Percentiles rank a stretch among this genome's conserved stretches.
Conservation (phyloP, 2,113 vertebrate genomes). For the Mystacornis crossleyi region DNA sequence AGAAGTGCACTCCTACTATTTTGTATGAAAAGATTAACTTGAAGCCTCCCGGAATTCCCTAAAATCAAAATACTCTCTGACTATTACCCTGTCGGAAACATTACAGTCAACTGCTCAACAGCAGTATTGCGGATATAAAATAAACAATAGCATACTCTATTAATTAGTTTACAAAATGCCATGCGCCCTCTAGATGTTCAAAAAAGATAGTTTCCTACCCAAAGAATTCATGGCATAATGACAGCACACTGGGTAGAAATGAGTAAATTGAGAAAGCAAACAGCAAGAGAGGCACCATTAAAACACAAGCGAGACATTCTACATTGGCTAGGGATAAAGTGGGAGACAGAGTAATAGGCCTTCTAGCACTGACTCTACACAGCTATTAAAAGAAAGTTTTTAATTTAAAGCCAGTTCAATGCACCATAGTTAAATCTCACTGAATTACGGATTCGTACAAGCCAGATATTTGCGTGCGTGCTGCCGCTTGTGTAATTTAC, state of each 20-base stretch:
- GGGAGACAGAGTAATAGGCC: background rate
- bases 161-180: background rate
- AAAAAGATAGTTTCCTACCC: background rate
- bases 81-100: background rate
- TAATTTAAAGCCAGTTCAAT: background rate
- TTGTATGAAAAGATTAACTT: slow-evolving; percentile 24
- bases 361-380: background rate
- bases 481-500: slow-evolving; percentile 8
- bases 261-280: background rate
- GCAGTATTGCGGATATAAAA: background rate
- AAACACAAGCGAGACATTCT: background rate
- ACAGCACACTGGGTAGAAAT: background rate
- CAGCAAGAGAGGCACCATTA: background rate
- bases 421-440: background rate
- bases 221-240: background rate
- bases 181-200: background rate
- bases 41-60: slow-evolving; percentile 10
- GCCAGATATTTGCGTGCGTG: background rate
- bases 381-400: background rate
- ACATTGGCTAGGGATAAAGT: background rate
- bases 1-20: background rate
- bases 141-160: background rate
- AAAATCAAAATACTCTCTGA: slow-evolving; percentile 10
- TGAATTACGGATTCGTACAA: background rate
- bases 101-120: background rate